Evolutionary conservation across 1,140 invertebrate genomes (phyloP), one percentile per base, ranked within the genome.

Genomic region (Musca vetustissima): DNA sequence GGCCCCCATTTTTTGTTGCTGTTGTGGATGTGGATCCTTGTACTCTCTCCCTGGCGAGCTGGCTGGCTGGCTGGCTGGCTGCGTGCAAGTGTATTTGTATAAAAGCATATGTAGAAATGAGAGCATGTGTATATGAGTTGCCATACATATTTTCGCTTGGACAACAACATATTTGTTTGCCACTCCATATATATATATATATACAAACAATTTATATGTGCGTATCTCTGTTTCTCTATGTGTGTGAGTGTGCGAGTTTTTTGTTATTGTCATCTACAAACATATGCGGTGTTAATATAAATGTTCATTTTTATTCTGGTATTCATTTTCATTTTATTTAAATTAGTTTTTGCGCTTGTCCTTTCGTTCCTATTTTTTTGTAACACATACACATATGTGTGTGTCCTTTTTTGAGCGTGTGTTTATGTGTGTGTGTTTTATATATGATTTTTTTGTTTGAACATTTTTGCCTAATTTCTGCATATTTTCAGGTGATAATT

Each of bases 401-500:
- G 11, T 57, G 53, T 57, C 13, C 3, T 9, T 32, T 50, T 65
- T 1, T 65, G 19, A 49, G 4, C 32, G 64, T 50, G 64, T 53
- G 48, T 43, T 43, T 64, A 55, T 69, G 36, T 59, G 67, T 50
- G 47, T 73, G 55, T 19, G 57, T 70, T 69, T 61, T 69, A 36
- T 55, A 72, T 32, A 36, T 66, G 52, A 47, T 73, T 14, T 64
- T 69, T 72, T 70, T 64, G 68, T 50, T 53, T 73, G 36, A 43
- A n/a, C 53, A 55, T 32, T 64, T 70, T 72, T 76, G 57, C 49
- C 78, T 80, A 80, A 80, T 80, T 77, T 78, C 78, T 80, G 76
- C 78, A 80, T 80, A 80, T 80, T 80, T 80, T 80, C 78, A 80
- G 78, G 78, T 80, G 78, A 75, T 80, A 80, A 80, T 80, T 80